Conservation (phyloP, 2,888 invertebrate species). For the Macrosiphum euphorbiae region DNA sequence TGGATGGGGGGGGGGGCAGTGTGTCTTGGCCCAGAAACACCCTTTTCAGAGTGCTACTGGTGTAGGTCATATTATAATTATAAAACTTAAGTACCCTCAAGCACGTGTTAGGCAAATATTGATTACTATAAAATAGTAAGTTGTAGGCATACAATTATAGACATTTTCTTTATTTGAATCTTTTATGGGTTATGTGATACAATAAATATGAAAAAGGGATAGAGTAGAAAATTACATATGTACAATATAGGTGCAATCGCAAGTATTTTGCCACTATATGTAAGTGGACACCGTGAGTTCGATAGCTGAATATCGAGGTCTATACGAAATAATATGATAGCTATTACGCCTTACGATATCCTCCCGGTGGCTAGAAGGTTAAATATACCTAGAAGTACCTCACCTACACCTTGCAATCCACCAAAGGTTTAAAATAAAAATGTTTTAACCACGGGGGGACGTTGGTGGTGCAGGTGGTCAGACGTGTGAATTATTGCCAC, state of each 20-base stretch:
- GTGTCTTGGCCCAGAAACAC: background rate
- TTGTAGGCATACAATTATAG: background rate
- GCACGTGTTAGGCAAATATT: background rate
- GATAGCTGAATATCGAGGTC: background rate
- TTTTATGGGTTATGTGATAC: background rate
- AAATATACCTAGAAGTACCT: too few relatives aligned
- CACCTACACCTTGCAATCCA: background rate
- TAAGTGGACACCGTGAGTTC: background rate
- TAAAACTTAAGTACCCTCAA: background rate
- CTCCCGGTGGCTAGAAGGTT: background rate
- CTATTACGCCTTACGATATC: background rate
- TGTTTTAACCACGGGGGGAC: background rate
- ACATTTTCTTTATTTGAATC: background rate
- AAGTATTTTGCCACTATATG: background rate
- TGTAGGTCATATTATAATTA: background rate
- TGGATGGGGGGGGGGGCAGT: background rate
- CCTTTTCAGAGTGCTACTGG: background rate
- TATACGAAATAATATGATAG: background rate
- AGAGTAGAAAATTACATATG: background rate
- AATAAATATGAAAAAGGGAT: background rate
- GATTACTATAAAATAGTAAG: background rate
- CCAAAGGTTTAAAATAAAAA: background rate
- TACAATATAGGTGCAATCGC: background rate
- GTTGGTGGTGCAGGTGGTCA: background rate
- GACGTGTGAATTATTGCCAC: background rate